Base-by-base conservation (phyloP, 2,113 vertebrate species). In the Semicossyphus pulcher region DNA sequence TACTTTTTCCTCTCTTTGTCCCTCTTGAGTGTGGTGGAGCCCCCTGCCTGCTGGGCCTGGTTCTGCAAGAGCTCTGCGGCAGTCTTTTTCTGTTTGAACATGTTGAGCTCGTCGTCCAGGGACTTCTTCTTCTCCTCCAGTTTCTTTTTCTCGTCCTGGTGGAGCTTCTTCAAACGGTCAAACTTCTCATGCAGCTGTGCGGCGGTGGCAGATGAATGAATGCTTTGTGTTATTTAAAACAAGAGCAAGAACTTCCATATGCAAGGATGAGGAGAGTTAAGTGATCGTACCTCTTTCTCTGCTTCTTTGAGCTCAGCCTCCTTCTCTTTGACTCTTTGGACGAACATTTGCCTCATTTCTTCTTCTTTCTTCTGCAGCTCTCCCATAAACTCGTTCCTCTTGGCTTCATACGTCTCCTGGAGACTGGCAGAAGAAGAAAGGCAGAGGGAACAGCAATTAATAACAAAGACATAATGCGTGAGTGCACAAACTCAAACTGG, bases 1-100 rank as follows among this genome's bases (percentile, higher is more conserved):
- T 96, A 99, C 98, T 99, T 99, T 94, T 99, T 99, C 89, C 96
- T 97, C 87, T 99, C 98, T 91, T 99, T 99, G 81, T 99, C 98
- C 77, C 96, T 95, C 92, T 99, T 99, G 85, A 99, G 96, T 47
- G 98, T 99, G 91, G 97, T 96, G 18, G 97, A 97, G 86, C 97
- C 95, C 88, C 98, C 97, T 84, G 97, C 96, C 92, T 99, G 98
- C 87, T 96, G 95, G 53, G 96, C 95, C 88, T 99, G 98, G 82
- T 95, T 96, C 82, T 95, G 97, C 78, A 99, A 94, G 73, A 99
- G 92, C 90, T 99, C 97, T 1, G 97, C 95, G 0, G 98, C 98
- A 0, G 96, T 96, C 95, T 97, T 99, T 92, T 96, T 96, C 91
- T 99, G 97, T 91, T 99, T 99, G 90, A 99, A 99, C 47, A 94